Evolutionary conservation across 2,888 invertebrate genomes (phyloP), one percentile per base, ranked within the genome.

Genomic region (Epistrophe grossulariae): DNA sequence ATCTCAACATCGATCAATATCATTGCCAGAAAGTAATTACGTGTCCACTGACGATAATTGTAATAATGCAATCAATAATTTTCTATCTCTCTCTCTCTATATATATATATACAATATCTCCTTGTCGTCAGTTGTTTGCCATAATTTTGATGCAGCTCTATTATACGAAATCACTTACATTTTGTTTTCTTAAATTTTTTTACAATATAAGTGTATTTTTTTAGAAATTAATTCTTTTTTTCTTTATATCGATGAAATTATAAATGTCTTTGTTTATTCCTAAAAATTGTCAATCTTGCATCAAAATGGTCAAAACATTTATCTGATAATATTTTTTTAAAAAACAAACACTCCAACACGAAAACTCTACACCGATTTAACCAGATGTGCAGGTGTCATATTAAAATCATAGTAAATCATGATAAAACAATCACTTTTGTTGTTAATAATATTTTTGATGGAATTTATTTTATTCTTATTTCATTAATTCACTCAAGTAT

Each of bases 1-100:
- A 90, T 95, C 96, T 90, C 95, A 96, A 93, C 95, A 96, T 94
- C 96, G 96, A 93, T 96, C 96, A 94, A 96, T 96, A 95, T 96
- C 96, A 93, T 95, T 96, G 93, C 96, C 96, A 93, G 96, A 96
- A 96, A 96, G 96, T 96, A 96, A 92, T 90, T 92, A 92, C 91
- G 90, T 90, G 89, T 89, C 90, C 89, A 88, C 84, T 87, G 72
- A 87, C 83, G 74, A 87, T 87, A 88, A 88, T 88, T 89, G 89
- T 89, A 89, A 88, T 89, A 88, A 88, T 88, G 88, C 85, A 85
- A 88, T 66, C 88, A 89, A 64, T 88, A 89, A 71, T 89, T 88
- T 83, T 88, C 88, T 89, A 88, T 81, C 83, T 60, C 64, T 88
- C 89, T 88, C 71, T 87, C 88, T 84, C 59, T 78, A 73, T 68